Percentiles rank a stretch among this genome's conserved stretches.
These are phyloP conservation scores for Sarcophilus harrisii DNA, from an alignment of 2,797 vertebrate genomes.

Conservation along the genomic window DNA sequence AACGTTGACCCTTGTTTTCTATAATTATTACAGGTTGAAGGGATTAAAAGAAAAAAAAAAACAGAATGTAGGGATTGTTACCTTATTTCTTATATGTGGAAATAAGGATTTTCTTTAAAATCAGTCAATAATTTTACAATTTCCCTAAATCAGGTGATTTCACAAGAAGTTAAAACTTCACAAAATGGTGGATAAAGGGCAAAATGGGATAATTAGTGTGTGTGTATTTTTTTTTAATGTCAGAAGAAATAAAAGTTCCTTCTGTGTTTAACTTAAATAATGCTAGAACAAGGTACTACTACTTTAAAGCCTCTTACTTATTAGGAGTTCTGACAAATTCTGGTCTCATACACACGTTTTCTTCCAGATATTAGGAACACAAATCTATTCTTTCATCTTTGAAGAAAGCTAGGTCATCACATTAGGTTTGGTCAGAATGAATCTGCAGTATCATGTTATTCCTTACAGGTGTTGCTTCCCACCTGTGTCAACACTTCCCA, in stretches of 20 bases:
- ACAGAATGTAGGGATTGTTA: not conserved
- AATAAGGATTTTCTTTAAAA: not conserved
- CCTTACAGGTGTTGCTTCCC: not conserved
- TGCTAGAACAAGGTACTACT: not conserved
- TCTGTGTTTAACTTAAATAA: not conserved
- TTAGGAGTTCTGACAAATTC: not conserved
- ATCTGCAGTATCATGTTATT: not conserved
- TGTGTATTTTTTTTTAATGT: not conserved
- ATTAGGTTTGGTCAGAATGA: not conserved
- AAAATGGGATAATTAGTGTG: not conserved
- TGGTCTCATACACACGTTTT: not conserved
- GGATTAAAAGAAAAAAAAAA: not conserved
- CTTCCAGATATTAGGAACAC: no score
- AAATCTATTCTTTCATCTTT: not conserved
- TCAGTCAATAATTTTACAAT: not conserved
- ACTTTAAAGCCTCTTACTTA: not conserved
- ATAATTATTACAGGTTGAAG: not conserved
- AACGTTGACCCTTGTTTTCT: not conserved
- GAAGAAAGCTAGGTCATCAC: not conserved
- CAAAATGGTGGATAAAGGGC: not conserved
- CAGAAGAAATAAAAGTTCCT: not conserved
- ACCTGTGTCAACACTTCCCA: not conserved
- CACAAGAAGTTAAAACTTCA: not conserved
- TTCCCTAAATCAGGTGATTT: not conserved
- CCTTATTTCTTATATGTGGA: not conserved